These are phyloP conservation scores for Prunella himalayana DNA, from an alignment of 2,113 vertebrate species.

Conservation along the genomic window DNA sequence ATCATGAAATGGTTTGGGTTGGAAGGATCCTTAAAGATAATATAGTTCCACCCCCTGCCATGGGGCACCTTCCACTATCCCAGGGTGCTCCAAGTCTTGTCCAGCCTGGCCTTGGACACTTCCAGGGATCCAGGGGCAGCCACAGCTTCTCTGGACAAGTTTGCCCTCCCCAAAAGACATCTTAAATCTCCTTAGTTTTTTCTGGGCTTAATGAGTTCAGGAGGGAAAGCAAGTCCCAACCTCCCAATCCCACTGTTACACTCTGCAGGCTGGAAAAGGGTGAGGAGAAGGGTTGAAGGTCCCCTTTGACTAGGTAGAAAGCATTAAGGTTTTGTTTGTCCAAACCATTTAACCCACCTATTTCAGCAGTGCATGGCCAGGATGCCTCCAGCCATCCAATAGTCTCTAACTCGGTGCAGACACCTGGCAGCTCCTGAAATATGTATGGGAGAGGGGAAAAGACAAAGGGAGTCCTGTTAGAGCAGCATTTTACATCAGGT, in stretches of 20 bases:
- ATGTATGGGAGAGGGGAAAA: neutral
- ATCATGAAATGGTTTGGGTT: neutral
- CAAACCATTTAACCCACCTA: neutral
- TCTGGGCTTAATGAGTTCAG: neutral
- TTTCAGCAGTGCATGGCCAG: rapidly evolving
- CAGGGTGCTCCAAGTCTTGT: rapidly evolving
- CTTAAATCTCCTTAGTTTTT: neutral
- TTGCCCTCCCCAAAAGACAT: neutral
- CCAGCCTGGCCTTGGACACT: neutral
- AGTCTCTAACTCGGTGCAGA: neutral
- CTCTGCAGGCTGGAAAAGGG: neutral
- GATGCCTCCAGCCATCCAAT: neutral
- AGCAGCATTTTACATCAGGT: neutral
- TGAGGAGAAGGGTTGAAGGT: neutral
- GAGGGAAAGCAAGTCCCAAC: neutral
- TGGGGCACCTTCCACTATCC: neutral
- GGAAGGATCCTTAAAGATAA: neutral
- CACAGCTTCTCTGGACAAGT: neutral
- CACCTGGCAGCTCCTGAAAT: neutral
- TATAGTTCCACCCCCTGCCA: rapidly evolving
- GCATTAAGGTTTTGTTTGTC: neutral
- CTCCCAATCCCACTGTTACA: neutral
- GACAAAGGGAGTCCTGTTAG: neutral
- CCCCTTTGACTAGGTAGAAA: neutral
- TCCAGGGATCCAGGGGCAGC: neutral